Conservation (phyloP, 2,797 vertebrate species). For the Xenopus petersii region DNA sequence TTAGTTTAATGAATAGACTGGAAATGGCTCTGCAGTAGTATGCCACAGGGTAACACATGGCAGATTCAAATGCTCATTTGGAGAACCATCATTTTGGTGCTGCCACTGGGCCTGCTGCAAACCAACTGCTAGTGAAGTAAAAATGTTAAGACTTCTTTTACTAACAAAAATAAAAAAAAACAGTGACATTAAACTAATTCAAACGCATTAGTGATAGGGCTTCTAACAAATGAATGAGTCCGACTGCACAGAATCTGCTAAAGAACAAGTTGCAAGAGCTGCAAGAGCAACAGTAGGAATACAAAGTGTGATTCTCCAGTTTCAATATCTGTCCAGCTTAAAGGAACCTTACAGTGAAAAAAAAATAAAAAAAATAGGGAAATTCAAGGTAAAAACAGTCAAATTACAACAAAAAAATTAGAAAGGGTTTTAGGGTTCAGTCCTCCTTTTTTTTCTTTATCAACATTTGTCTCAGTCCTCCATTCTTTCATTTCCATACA, state of each 20-base stretch:
- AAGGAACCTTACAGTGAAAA: constrained; percentile 64
- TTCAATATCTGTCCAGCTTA: constrained; percentile 57
- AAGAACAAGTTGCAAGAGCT: constrained; percentile 56
- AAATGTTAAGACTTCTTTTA: constrained; percentile 47
- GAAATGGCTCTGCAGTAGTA: no score
- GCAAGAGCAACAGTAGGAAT: constrained; percentile 75
- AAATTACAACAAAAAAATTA: constrained; percentile 80
- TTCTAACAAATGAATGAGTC: constrained; percentile 54
- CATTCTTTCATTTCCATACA: constrained; percentile 1
- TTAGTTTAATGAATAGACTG: no score
- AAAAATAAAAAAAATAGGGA: constrained; percentile 45
- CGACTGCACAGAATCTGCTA: constrained; percentile 58
- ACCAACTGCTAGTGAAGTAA: constrained; percentile 32
- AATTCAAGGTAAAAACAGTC: constrained; percentile 87
- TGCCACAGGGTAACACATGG: no score
- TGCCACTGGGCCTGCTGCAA: background rate
- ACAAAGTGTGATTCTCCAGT: constrained; percentile 49
- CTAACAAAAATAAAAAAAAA: constrained; percentile 8
- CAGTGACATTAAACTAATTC: constrained; percentile 60
- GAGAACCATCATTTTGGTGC: background rate
- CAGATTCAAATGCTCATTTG: background rate
- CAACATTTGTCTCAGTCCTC: constrained; percentile 49
- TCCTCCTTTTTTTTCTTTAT: constrained; percentile 10
- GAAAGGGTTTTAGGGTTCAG: constrained; percentile 61
- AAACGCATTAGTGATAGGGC: constrained; percentile 60